Conservation (phyloP, 2,797 vertebrate genomes). For the Enteromius paludinosus region DNA sequence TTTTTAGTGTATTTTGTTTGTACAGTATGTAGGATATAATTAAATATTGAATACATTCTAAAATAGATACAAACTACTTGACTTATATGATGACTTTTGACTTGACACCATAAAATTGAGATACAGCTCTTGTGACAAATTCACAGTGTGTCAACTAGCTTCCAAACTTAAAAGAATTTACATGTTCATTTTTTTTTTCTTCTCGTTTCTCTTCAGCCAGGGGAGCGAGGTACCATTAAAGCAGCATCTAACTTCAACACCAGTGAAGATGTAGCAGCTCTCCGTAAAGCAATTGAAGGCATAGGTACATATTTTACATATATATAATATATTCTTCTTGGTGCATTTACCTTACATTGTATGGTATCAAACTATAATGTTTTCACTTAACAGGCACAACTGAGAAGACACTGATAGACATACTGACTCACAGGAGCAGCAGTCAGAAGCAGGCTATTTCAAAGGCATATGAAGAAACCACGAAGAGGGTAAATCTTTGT, state of each 20-base stretch:
- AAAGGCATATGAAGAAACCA: constrained; percentile 68
- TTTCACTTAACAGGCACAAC: constrained; percentile 71
- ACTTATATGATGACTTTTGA: background rate
- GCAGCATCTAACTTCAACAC: constrained; percentile 73
- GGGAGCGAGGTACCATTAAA: constrained; percentile 74
- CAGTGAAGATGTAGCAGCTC: constrained; percentile 70
- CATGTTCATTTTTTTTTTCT: background rate
- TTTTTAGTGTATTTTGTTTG: background rate
- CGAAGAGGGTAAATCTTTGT: constrained; percentile 69
- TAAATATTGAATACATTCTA: background rate
- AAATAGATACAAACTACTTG: background rate
- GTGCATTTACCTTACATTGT: background rate
- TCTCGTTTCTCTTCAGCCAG: constrained; percentile 63
- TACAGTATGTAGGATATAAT: background rate
- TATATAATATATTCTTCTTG: background rate
- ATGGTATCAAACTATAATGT: background rate
- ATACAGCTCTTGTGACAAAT: no score
- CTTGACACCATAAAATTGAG: background rate
- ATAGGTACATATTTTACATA: constrained; percentile 69
- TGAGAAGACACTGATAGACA: constrained; percentile 74
- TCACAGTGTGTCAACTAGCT: background rate
- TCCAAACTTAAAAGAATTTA: background rate
- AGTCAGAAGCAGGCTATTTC: constrained; percentile 77
- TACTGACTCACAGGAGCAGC: constrained; percentile 76
- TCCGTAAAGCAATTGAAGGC: constrained; percentile 79